Conservation (phyloP, 2,113 vertebrate species). For the Accipiter virgatus region DNA sequence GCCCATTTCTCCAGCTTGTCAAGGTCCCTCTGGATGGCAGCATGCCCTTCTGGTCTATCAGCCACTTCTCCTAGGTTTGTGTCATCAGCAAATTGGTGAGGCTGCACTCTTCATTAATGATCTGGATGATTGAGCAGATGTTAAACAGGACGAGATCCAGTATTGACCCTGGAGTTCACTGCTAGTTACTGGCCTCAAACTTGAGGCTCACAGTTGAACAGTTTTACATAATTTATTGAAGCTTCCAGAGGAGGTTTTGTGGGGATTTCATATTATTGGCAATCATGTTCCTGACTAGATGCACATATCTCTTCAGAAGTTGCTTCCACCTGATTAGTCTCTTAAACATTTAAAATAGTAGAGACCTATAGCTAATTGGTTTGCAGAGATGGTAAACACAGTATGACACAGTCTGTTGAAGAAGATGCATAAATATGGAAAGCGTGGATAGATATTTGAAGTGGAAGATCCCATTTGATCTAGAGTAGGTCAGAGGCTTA, state of each 20-base stretch:
- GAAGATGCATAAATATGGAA: background rate
- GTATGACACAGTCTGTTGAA: background rate
- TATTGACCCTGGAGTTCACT: background rate
- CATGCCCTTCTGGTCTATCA: background rate
- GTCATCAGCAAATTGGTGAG: background rate
- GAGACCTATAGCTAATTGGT: background rate
- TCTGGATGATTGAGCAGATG: too few species aligned
- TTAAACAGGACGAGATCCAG: background rate
- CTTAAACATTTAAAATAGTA: background rate
- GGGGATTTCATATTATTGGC: background rate
- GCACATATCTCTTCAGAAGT: background rate
- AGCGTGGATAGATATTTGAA: background rate
- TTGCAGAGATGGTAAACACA: background rate
- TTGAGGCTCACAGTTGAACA: background rate
- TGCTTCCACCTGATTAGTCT: background rate
- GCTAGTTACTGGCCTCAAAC: background rate
- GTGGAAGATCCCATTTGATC: background rate
- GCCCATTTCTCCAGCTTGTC: background rate
- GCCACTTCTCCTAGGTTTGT: too few species aligned
- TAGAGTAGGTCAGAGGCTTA: background rate
- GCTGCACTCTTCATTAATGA: background rate
- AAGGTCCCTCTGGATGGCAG: background rate
- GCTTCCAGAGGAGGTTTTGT: background rate
- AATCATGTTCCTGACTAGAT: background rate
- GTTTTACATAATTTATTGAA: background rate